Conservation (phyloP, 1,140 invertebrate genomes). For the Drosophila pachea region DNA sequence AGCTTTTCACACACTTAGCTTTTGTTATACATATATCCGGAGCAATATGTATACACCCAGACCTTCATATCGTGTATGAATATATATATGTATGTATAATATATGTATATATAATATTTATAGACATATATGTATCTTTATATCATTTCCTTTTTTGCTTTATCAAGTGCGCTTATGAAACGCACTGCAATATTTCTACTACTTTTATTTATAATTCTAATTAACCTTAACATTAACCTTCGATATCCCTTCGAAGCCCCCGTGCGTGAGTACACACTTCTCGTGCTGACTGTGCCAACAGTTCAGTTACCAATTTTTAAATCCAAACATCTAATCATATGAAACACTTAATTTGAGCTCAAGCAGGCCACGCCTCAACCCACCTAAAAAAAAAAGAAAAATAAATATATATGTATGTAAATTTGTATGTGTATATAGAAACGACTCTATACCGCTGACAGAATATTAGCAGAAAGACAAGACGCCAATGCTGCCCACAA, state of each 20-base stretch:
- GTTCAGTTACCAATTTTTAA: constrained; percentile 15
- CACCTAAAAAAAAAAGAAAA: constrained; percentile 65
- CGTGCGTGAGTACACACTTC: constrained; percentile 39
- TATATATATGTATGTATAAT: constrained; percentile 1
- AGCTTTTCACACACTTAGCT: constrained; percentile 17
- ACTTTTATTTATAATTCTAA: constrained; percentile 5
- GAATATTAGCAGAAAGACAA: constrained; percentile 39
- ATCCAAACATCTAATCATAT: constrained; percentile 25
- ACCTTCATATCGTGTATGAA: constrained; percentile 29
- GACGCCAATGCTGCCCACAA: constrained; percentile 59
- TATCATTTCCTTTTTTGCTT: constrained; percentile 22
- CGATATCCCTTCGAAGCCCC: constrained; percentile 12
- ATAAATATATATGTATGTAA: constrained; percentile 36
- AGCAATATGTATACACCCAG: constrained; percentile 38
- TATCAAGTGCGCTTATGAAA: constrained; percentile 71
- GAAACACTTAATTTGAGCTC: constrained; percentile 60
- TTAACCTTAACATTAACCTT: too few species aligned
- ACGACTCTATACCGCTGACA: constrained; percentile 35
- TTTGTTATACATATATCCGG: constrained; percentile 1
- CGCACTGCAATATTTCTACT: constrained; percentile 68
- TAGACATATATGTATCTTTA: background rate
- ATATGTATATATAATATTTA: background rate
- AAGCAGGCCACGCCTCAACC: constrained; percentile 73
- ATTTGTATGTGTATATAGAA: constrained; percentile 38
- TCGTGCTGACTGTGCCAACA: constrained; percentile 48